These are phyloP conservation scores for Ophraella communa DNA, from an alignment of 2,888 invertebrate species.

Conservation along the genomic window DNA sequence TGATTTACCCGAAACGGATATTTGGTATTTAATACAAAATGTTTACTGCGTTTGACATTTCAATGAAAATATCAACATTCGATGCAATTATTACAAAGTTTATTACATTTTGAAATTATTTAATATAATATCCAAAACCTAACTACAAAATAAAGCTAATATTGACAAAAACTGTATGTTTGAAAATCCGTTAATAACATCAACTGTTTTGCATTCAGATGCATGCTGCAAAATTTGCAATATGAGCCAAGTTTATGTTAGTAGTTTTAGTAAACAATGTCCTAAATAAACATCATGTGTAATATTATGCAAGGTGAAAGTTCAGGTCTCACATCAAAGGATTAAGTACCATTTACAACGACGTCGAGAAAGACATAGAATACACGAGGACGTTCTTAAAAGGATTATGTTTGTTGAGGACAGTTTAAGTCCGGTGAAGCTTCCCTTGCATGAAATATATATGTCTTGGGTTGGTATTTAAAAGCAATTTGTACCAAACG, in stretches of 20 bases:
- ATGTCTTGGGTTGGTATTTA: neutral
- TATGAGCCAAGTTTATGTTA: neutral
- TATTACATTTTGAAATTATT: too few relatives aligned
- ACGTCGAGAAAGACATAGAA: neutral
- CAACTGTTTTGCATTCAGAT: neutral
- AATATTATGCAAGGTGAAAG: neutral
- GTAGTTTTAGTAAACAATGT: neutral
- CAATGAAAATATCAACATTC: too few relatives aligned
- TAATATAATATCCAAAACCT: too few relatives aligned
- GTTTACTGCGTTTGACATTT: too few relatives aligned
- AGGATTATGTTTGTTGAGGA: constrained; percentile 13
- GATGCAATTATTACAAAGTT: too few relatives aligned
- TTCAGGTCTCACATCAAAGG: constrained; percentile 4
- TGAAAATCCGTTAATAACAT: too few relatives aligned
- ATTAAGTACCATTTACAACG: neutral
- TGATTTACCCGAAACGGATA: too few relatives aligned
- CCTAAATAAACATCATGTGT: constrained; percentile 1
- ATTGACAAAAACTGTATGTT: too few relatives aligned
- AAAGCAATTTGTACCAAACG: neutral
- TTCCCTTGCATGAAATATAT: neutral
- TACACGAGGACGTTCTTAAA: constrained; percentile 5
- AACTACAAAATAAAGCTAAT: too few relatives aligned
- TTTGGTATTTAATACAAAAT: too few relatives aligned
- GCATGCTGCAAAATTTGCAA: neutral
- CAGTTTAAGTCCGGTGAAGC: neutral